phyloP scores from a whole-genome alignment of 2,113 vertebrate genomes.

The Chauna torquata region DNA sequence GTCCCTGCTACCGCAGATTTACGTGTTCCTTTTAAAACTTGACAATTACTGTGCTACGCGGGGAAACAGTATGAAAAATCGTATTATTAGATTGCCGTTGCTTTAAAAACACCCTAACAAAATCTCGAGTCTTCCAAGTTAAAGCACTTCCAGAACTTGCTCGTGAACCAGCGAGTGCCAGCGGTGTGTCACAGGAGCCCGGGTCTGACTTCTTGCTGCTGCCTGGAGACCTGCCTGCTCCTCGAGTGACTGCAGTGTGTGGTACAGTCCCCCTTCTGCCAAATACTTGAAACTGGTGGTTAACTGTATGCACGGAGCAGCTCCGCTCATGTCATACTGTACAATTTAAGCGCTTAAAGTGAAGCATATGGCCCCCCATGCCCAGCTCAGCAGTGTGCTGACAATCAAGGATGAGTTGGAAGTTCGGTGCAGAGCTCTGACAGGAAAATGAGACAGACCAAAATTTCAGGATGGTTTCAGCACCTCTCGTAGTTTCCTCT shows the following conservation, averaged over 20 bases:
- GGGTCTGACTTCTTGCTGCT: not conserved
- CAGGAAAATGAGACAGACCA: not conserved
- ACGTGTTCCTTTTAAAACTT: not conserved
- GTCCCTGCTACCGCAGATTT: not conserved
- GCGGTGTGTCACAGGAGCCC: rapidly evolving
- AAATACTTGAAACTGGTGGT: not conserved
- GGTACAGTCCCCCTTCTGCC: rapidly evolving
- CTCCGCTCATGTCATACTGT: not conserved
- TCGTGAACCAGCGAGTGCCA: not conserved
- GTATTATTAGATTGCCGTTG: not conserved
- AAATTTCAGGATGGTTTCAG: not conserved
- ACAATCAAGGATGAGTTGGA: not conserved
- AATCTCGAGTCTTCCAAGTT: not conserved
- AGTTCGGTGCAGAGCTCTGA: not conserved
- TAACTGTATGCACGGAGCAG: not conserved
- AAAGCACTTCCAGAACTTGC: rapidly evolving
- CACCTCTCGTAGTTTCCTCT: not conserved
- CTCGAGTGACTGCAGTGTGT: rapidly evolving
- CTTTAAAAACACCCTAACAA: not conserved
- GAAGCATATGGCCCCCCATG: not conserved
- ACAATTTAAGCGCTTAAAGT: not conserved
- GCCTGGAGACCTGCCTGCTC: not conserved
- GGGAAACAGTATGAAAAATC: not conserved
- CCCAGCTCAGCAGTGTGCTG: not conserved
- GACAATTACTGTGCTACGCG: not conserved